Evolutionary conservation across 2,888 invertebrate genomes (phyloP).

Genomic region (Melieria picta): DNA sequence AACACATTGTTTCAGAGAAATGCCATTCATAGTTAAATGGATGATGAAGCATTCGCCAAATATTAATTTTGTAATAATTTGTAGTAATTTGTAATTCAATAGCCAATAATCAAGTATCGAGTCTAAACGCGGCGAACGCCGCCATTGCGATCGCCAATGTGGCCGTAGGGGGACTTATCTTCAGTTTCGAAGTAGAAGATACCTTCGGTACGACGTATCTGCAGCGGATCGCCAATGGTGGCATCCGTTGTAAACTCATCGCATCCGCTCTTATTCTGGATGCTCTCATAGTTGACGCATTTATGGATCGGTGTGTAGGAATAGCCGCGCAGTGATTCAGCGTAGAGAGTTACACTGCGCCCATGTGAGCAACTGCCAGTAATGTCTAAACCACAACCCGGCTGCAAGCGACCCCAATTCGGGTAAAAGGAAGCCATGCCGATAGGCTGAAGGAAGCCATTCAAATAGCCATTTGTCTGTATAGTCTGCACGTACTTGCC

Average conservation of each 20-base stretch:
- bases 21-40: too few species aligned
- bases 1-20: neutral
- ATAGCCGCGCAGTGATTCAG: constrained; percentile 58
- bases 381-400: constrained; percentile 65
- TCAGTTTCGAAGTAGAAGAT: constrained; percentile 45
- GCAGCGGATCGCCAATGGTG: constrained; percentile 45
- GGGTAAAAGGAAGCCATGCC: constrained; percentile 67
- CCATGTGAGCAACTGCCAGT: constrained; percentile 62
- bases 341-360: constrained; percentile 61
- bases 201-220: constrained; percentile 32
- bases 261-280: constrained; percentile 36
- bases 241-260: neutral
- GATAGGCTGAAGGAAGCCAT: constrained; percentile 49
- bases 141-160: constrained; percentile 12
- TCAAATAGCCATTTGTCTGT: constrained; percentile 51
- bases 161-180: constrained; percentile 33
- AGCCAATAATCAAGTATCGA: too few species aligned
- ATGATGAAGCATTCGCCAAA: too few species aligned
- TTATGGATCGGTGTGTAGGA: constrained; percentile 41
- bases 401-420: constrained; percentile 68
- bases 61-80: too few species aligned
- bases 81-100: too few species aligned
- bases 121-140: too few species aligned
- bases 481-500: constrained; percentile 52
- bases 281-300: constrained; percentile 37